Base-by-base conservation (phyloP, 2,113 vertebrate species). In the Prietella phreatophila region DNA sequence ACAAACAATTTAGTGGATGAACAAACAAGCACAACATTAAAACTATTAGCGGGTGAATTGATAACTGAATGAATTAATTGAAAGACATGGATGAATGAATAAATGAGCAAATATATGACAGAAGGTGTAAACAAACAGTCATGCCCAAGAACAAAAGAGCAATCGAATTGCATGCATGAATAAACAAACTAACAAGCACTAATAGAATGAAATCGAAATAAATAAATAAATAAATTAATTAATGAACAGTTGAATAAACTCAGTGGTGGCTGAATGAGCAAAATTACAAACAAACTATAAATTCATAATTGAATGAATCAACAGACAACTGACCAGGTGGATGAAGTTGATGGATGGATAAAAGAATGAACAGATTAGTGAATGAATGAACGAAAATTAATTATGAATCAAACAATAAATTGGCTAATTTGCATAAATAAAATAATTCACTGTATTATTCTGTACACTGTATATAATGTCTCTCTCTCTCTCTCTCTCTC, bases 401-500 rank as follows among this genome's bases (percentile, higher is more conserved):
- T 60, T 17, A 65, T 65, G 63, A 73, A 39, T 39, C 13, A 73
- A 19, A 6, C 17, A 69, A 69, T 36, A 2, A 9, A 22, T 15
- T 15, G 58, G 6, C 17, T 5, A 60, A 22, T 60, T 60, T 60
- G 58, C 25, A 61, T 10, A 27, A 61, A 61, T 27, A 1, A 27
- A 61, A 15, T 56, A 17, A 56, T 56, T 14, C 15, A 15, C 55
- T 56, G 55, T 47, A 7, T 47, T 47, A 47, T 47, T 47, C 47
- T 8, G 47, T 47, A 47, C 47, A 47, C 47, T 47, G 47, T 47
- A 47, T 47, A 47, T 8, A 56, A 56, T 56, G 6, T 30, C 7
- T 56, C 27, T 55, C 53, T 56, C 53, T 55, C 27, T 56, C 76
- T 85, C 67, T 89, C 39, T 79, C 17, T 53, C 6, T 81, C 30